Percentiles rank a stretch among this genome's conserved stretches.
phyloP scores from a whole-genome alignment of 1,140 invertebrate species.

The Delia radicum region DNA sequence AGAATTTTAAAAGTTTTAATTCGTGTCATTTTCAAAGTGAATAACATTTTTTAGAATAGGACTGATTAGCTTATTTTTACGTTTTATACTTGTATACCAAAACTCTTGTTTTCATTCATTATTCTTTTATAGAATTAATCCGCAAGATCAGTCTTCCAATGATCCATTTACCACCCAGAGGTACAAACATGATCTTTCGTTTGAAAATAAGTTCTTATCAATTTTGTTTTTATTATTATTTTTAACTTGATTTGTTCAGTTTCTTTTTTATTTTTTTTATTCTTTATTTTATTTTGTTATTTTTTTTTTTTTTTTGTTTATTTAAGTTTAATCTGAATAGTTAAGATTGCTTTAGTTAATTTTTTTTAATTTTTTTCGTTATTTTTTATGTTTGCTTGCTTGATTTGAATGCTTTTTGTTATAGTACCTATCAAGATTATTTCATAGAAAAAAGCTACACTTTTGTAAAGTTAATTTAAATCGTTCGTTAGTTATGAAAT shows the following conservation, averaged over 20 bases:
- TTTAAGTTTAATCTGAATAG: not conserved
- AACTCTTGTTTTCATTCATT: constrained; percentile 40
- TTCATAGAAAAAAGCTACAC: not conserved
- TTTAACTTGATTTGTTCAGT: constrained; percentile 1
- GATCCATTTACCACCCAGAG: constrained; percentile 25
- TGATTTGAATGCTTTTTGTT: not conserved
- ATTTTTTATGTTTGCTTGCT: not conserved
- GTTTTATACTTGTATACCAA: not conserved
- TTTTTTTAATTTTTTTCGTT: constrained; percentile 14
- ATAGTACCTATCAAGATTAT: too few relatives aligned
- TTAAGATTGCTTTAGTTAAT: not conserved
- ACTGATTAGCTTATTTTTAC: too few relatives aligned
- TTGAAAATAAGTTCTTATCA: not conserved
- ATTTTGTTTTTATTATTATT: not conserved
- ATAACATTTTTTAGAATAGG: too few relatives aligned
- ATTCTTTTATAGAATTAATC: constrained; percentile 55
- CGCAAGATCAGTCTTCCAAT: constrained; percentile 53
- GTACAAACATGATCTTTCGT: constrained; percentile 8
- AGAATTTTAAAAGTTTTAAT: too few relatives aligned
- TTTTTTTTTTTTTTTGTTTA: too few relatives aligned
- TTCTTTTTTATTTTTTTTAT: not conserved
- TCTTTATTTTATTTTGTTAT: not conserved
- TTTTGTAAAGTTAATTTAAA: not conserved
- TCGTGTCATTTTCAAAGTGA: too few relatives aligned
- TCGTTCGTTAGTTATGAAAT: not conserved